Percentiles rank a stretch among this genome's conserved stretches.
phyloP scores from a whole-genome alignment of 2,888 invertebrate species.

The Perithous albicinctus region DNA sequence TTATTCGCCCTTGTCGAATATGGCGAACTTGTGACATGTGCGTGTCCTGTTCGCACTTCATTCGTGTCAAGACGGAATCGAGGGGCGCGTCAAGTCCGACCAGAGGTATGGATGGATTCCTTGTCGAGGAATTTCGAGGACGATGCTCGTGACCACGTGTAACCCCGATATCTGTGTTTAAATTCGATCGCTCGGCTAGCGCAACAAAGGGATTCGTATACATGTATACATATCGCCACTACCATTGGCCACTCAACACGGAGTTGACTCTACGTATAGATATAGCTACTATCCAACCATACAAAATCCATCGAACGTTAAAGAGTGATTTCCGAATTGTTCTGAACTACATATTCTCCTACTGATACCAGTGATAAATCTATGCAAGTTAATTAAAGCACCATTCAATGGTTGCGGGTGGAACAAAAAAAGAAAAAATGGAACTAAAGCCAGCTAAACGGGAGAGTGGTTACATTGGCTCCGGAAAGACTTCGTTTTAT shows the following conservation, averaged over 20 bases:
- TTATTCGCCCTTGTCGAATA: constrained; percentile 39
- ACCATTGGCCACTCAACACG: neutral
- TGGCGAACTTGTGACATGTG: constrained; percentile 15
- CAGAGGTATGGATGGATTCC: constrained; percentile 34
- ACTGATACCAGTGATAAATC: constrained; percentile 23
- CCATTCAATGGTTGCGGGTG: neutral
- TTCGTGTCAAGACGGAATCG: constrained; percentile 53
- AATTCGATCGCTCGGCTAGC: constrained; percentile 44
- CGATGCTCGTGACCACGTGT: constrained; percentile 16
- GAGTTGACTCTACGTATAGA: neutral
- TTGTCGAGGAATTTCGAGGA: constrained; percentile 50
- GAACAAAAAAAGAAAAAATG: neutral
- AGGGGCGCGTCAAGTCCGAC: constrained; percentile 1
- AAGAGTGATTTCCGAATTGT: constrained; percentile 44
- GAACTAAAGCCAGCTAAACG: neutral
- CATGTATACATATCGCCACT: neutral
- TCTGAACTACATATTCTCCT: constrained; percentile 30
- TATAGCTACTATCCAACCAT: neutral
- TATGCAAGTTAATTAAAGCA: constrained; percentile 10
- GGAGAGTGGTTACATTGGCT: neutral
- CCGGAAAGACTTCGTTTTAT: neutral
- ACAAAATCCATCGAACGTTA: constrained; percentile 34
- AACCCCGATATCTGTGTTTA: constrained; percentile 37
- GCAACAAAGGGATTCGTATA: constrained; percentile 27
- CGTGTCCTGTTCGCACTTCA: constrained; percentile 50